phyloP scores from a whole-genome alignment of 2,113 vertebrate species.

The Channa argus region DNA sequence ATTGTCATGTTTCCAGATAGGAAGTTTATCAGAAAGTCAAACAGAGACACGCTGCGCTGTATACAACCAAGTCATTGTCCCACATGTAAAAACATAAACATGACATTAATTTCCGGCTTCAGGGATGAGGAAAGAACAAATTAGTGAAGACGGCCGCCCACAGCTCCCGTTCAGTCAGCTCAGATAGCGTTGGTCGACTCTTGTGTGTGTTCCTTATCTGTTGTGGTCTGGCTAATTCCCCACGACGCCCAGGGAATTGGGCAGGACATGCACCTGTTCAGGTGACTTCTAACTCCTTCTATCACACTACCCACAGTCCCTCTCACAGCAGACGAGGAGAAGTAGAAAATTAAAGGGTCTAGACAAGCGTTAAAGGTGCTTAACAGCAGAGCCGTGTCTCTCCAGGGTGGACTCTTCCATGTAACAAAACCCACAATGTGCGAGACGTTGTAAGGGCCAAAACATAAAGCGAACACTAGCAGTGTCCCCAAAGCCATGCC shows the following conservation, averaged over 20 bases:
- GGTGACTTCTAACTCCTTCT: conserved; percentile 36
- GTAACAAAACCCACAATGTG: conserved; percentile 87
- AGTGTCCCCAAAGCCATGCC: conserved; percentile 85
- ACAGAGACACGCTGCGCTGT: conserved; percentile 2
- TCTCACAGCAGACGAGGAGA: conserved; percentile 87
- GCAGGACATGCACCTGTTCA: conserved; percentile 53
- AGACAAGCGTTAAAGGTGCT: conserved; percentile 90
- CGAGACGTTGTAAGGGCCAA: conserved; percentile 90
- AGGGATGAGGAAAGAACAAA: conserved; percentile 50
- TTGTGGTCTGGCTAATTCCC: conserved; percentile 31
- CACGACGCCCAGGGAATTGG: not conserved
- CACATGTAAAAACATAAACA: conserved; percentile 54
- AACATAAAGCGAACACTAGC: conserved; percentile 87
- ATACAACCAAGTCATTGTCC: conserved; percentile 21
- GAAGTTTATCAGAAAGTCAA: conserved; percentile 48
- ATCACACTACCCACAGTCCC: conserved; percentile 66
- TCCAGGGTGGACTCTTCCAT: conserved; percentile 80
- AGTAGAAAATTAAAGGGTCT: conserved; percentile 92
- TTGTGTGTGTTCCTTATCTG: conserved; percentile 70
- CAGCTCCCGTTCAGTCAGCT: conserved; percentile 42
- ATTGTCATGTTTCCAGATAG: conserved; percentile 20
- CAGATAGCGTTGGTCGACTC: conserved; percentile 69
- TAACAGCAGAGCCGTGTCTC: conserved; percentile 83
- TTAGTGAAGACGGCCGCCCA: conserved; percentile 35
- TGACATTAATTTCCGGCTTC: conserved; percentile 60